phyloP scores from a whole-genome alignment of 2,113 vertebrate species.

The Solenodon paradoxus region DNA sequence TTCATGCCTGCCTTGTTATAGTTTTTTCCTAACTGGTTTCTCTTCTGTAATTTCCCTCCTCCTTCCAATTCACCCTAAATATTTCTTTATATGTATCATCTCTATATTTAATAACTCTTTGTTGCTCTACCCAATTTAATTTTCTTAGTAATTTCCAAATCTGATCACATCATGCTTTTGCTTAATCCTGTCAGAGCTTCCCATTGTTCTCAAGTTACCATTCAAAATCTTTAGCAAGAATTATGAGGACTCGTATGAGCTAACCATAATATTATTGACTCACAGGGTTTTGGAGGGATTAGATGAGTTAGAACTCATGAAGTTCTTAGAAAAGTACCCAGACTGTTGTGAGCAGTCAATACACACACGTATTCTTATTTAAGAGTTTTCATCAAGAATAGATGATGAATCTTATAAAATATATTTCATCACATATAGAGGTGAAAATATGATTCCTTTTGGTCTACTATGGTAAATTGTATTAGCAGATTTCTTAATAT shows the following conservation, averaged over 20 bases:
- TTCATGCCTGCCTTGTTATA: neutral
- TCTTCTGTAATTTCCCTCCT: neutral
- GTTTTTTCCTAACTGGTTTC: neutral
- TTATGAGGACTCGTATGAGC: neutral
- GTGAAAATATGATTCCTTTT: neutral
- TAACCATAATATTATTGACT: neutral
- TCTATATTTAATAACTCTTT: neutral
- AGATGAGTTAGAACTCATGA: neutral
- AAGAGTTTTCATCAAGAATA: conserved; percentile 1
- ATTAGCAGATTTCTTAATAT: conserved; percentile 9
- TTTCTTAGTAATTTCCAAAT: neutral
- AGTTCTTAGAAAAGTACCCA: neutral
- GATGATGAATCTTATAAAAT: neutral
- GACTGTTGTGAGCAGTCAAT: neutral
- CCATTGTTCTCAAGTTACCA: neutral
- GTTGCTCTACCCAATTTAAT: neutral
- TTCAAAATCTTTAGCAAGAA: neutral
- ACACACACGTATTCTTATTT: neutral
- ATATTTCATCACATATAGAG: neutral
- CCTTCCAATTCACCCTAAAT: neutral
- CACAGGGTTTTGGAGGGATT: neutral
- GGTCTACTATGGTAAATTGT: neutral
- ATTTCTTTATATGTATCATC: neutral
- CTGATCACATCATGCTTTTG: neutral
- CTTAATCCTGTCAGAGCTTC: neutral